phyloP scores from a whole-genome alignment of 1,140 invertebrate genomes.

The Branchinecta lindahli region DNA sequence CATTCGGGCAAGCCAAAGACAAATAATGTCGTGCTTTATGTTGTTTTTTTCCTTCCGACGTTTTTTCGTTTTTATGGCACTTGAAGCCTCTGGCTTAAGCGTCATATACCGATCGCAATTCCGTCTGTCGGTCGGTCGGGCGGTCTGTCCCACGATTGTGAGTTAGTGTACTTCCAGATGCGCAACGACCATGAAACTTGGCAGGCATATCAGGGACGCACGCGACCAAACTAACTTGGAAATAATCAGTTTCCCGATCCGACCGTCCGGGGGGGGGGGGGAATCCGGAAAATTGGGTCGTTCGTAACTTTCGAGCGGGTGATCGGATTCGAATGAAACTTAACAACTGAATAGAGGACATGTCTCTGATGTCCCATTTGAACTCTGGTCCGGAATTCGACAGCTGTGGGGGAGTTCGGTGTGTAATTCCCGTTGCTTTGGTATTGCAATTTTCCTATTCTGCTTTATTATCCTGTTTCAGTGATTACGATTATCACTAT shows the following conservation, averaged over 20 bases:
- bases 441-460: no score
- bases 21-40: no score
- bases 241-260: neutral
- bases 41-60: no score
- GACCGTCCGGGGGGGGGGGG: constrained; percentile 2
- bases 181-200: neutral
- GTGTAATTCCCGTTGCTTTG: neutral
- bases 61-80: constrained; percentile 5
- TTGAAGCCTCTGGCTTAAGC: neutral
- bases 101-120: neutral
- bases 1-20: no score
- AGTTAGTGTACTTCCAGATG: neutral
- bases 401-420: neutral
- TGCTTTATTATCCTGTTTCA: no score
- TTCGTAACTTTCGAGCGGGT: constrained; percentile 1
- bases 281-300: neutral
- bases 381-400: neutral
- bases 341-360: neutral
- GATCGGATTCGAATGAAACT: constrained; percentile 1
- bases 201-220: constrained; percentile 7
- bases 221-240: neutral
- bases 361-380: neutral
- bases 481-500: no score
- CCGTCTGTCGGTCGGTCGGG: no score
- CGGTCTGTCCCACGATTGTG: neutral